Conservation (phyloP, 1,140 invertebrate genomes). For the Drosophila takahashii region DNA sequence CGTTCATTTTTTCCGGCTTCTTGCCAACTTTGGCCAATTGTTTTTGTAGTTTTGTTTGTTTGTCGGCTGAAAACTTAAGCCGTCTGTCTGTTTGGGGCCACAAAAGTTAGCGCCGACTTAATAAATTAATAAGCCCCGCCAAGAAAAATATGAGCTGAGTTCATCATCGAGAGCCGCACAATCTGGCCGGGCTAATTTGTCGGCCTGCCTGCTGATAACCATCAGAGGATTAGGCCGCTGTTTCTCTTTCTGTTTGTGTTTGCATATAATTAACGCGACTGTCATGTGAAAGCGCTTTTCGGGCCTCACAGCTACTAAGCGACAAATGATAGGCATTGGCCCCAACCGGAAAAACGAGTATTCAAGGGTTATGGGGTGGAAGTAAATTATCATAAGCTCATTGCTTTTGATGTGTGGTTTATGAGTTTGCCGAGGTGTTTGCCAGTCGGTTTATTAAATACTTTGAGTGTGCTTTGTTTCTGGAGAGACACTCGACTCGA, state of each 20-base stretch:
- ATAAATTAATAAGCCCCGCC: constrained; percentile 59
- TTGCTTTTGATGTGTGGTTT: constrained; percentile 31
- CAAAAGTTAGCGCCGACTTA: constrained; percentile 49
- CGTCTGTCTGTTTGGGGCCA: neutral
- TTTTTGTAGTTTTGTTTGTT: constrained; percentile 76
- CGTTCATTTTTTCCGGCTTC: constrained; percentile 22
- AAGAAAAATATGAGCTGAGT: constrained; percentile 58
- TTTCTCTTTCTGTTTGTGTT: constrained; percentile 34
- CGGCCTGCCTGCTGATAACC: constrained; percentile 51
- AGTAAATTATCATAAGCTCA: constrained; percentile 41
- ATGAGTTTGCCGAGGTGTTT: constrained; percentile 26
- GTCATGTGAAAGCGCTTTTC: constrained; percentile 22
- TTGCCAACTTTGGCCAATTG: constrained; percentile 55
- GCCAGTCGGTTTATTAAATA: constrained; percentile 25
- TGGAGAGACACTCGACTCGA: no score
- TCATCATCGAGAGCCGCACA: constrained; percentile 32
- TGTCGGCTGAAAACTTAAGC: constrained; percentile 67
- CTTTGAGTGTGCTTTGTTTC: constrained; percentile 2
- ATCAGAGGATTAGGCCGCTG: constrained; percentile 45
- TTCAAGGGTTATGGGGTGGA: constrained; percentile 27
- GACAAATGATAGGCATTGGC: constrained; percentile 32
- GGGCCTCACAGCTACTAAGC: constrained; percentile 16
- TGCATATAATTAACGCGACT: constrained; percentile 59
- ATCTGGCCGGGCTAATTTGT: constrained; percentile 59
- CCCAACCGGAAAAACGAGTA: constrained; percentile 15